phyloP scores from a whole-genome alignment of 2,113 vertebrate genomes.

The Rhizomys pruinosus region DNA sequence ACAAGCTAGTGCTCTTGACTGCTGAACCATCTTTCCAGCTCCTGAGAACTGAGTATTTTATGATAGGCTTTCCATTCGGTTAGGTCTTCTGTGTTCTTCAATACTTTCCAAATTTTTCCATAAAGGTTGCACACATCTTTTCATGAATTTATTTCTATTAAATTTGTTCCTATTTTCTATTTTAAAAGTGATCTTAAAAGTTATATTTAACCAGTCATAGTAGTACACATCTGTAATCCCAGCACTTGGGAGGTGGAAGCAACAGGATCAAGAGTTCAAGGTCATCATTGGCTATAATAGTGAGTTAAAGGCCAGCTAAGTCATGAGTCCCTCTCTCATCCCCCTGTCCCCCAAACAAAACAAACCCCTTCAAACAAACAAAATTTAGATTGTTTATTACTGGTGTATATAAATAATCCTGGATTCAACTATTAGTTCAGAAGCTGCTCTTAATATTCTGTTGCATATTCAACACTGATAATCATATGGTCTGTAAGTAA shows the following conservation, averaged over 20 bases:
- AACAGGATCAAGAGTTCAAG: too few species aligned
- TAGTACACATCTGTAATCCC: too few species aligned
- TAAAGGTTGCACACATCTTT: constrained; percentile 1
- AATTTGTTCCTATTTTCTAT: constrained; percentile 12
- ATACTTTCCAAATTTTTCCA: background rate
- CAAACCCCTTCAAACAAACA: too few species aligned
- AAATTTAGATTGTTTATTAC: too few species aligned
- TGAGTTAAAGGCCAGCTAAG: too few species aligned
- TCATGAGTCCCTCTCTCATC: too few species aligned
- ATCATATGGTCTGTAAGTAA: background rate
- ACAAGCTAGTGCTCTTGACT: too few species aligned
- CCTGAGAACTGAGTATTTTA: background rate
- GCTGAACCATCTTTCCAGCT: too few species aligned
- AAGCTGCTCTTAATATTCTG: background rate
- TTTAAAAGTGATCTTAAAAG: background rate
- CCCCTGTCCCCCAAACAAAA: too few species aligned
- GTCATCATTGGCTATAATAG: too few species aligned
- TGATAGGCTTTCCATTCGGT: background rate
- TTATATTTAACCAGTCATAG: too few species aligned
- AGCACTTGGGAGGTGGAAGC: too few species aligned
- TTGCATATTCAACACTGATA: background rate
- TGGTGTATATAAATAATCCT: background rate
- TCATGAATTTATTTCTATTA: constrained; percentile 25
- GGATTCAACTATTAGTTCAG: background rate
- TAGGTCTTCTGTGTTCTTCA: background rate